Conservation (phyloP, 2,888 invertebrate species). For the Parapristionchus giblindavisi region DNA sequence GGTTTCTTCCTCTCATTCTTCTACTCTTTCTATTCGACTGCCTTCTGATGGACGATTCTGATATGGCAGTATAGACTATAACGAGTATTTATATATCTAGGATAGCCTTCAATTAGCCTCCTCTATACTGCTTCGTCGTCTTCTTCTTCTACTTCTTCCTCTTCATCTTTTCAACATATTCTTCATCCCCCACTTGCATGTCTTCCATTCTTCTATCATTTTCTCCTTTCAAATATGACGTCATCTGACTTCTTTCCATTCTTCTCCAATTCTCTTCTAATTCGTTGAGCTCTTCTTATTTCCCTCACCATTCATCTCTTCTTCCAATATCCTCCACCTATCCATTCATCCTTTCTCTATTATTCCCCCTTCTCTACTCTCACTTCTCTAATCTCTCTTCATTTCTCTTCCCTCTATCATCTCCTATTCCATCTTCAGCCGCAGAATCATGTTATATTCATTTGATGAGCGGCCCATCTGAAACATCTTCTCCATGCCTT, state of each 20-base stretch:
- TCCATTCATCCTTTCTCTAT: too few species aligned
- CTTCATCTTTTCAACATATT: too few species aligned
- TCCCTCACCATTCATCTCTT: not conserved
- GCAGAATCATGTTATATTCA: too few species aligned
- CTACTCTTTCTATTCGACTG: not conserved
- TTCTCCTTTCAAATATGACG: too few species aligned
- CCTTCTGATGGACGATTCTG: too few species aligned
- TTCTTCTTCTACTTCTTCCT: not conserved
- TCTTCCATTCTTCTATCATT: not conserved
- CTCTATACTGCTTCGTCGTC: constrained; percentile 9
- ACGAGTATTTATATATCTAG: constrained; percentile 9
- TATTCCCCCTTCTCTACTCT: not conserved
- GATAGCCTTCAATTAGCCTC: constrained; percentile 1
- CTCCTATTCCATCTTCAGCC: too few species aligned
- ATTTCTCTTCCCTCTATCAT: not conserved
- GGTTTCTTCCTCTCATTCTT: too few species aligned
- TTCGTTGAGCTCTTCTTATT: not conserved
- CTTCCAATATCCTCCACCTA: not conserved
- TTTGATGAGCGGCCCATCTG: too few species aligned
- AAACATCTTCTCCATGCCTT: not conserved
- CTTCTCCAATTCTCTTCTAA: not conserved
- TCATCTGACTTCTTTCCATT: not conserved
- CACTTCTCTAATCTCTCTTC: not conserved
- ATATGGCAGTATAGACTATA: too few species aligned
- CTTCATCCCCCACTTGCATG: not conserved